Percentiles rank a stretch among this genome's conserved stretches.
Evolutionary conservation across 2,888 invertebrate genomes (phyloP).

Genomic region (Pemphredon lugubris): DNA sequence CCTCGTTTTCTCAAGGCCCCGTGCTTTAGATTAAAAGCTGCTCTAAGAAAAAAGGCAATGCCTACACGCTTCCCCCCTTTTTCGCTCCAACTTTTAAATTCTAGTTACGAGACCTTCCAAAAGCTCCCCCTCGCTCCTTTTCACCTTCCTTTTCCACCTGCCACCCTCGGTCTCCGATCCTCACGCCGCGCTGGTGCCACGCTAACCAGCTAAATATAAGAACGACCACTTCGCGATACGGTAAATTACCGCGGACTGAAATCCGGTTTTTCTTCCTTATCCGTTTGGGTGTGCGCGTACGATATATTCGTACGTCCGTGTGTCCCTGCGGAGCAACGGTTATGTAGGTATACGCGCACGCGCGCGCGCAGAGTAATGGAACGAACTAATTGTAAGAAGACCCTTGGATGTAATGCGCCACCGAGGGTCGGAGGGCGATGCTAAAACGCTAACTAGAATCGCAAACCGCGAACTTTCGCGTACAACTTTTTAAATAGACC

Average conservation of each 20-base stretch:
- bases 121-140: background rate
- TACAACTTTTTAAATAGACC: conserved; percentile 7
- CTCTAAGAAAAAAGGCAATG: conserved; percentile 10
- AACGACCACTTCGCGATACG: conserved; percentile 10
- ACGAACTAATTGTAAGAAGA: conserved; percentile 32
- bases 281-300: background rate
- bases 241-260: conserved; percentile 8
- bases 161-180: background rate
- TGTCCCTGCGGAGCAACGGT: no score
- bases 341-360: no score
- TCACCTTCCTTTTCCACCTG: no score
- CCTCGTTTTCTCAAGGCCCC: background rate
- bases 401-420: conserved; percentile 17
- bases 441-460: conserved; percentile 15
- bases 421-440: conserved; percentile 23
- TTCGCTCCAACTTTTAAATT: conserved; percentile 50
- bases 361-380: conserved; percentile 14
- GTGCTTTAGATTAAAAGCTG: conserved; percentile 44
- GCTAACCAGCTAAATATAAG: conserved; percentile 14
- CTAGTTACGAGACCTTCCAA: conserved; percentile 34
- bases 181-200: no score
- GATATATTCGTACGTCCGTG: background rate
- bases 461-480: no score
- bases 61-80: conserved; percentile 20
- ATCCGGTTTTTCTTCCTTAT: conserved; percentile 9